Percentiles rank a stretch among this genome's conserved stretches.
Evolutionary conservation across 2,888 invertebrate species (phyloP).

Genomic region (Euplexia lucipara): DNA sequence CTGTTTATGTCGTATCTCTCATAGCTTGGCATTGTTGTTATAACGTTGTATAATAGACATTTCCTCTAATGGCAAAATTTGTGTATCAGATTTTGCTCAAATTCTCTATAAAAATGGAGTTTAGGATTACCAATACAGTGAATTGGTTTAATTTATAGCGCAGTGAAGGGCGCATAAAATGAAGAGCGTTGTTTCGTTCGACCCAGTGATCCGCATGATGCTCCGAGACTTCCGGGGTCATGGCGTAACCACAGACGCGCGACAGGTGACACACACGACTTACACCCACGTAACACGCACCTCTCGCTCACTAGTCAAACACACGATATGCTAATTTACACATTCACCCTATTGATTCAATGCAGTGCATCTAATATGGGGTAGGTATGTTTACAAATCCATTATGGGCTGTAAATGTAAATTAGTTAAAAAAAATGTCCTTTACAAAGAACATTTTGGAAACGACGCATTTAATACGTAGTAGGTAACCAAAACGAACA

Average conservation of each 20-base stretch:
- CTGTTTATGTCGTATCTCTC: conserved; percentile 24
- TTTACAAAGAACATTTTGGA: conserved; percentile 17
- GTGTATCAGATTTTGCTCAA: not conserved
- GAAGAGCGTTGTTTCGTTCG: conserved; percentile 61
- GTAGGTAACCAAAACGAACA: conserved; percentile 23
- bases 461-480: conserved; percentile 13
- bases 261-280: conserved; percentile 68
- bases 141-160: conserved; percentile 26
- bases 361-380: conserved; percentile 11
- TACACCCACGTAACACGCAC: conserved; percentile 35
- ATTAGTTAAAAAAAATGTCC: not conserved
- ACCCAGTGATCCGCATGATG: conserved; percentile 66
- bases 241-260: conserved; percentile 66
- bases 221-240: conserved; percentile 72
- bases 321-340: conserved; percentile 39
- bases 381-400: not conserved
- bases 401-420: not conserved
- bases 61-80: conserved; percentile 1
- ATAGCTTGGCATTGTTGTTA: too few relatives aligned
- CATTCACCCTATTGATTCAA: conserved; percentile 15
- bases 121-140: conserved; percentile 1
- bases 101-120: not conserved
- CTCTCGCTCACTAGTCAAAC: conserved; percentile 23
- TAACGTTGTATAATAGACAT: too few relatives aligned
- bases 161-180: conserved; percentile 37